Evolutionary conservation across 2,888 invertebrate genomes (phyloP).

Genomic region (Hypsopygia costalis): DNA sequence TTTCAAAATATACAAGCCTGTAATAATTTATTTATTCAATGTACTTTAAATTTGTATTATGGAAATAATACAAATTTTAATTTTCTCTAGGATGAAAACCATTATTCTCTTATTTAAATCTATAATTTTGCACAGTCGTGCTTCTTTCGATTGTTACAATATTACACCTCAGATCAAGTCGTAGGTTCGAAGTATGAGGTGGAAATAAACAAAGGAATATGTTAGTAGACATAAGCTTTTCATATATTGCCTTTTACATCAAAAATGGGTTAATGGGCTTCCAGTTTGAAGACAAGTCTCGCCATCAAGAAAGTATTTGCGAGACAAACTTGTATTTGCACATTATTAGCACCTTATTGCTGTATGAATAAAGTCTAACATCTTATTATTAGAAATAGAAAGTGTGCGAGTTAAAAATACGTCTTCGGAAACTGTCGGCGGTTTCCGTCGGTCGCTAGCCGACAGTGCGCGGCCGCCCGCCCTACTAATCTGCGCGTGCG

Average conservation of each 20-base stretch:
- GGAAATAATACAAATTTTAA: no score
- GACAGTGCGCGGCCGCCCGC: constrained; percentile 64
- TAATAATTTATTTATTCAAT: no score
- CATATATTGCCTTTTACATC: constrained; percentile 12
- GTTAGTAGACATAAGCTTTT: not conserved
- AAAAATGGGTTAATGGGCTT: constrained; percentile 71
- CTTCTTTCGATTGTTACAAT: no score
- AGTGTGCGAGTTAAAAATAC: constrained; percentile 68
- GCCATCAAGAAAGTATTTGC: constrained; percentile 49
- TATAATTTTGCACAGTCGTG: no score
- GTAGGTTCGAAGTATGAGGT: no score
- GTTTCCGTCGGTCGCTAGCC: constrained; percentile 42
- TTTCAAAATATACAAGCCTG: no score
- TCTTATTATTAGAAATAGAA: constrained; percentile 26
- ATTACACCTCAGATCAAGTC: no score
- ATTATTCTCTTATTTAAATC: no score
- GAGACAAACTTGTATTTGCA: constrained; percentile 13
- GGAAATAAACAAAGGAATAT: no score
- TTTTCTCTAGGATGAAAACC: no score
- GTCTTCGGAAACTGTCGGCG: constrained; percentile 54
- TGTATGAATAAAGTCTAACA: constrained; percentile 23
- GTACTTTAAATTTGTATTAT: no score
- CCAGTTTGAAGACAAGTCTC: constrained; percentile 44
- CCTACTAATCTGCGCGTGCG: constrained; percentile 58
- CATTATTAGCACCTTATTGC: constrained; percentile 23